Percentiles rank a stretch among this genome's conserved stretches.
Evolutionary conservation across 2,888 invertebrate species (phyloP).

Genomic region (Troides aeacus): DNA sequence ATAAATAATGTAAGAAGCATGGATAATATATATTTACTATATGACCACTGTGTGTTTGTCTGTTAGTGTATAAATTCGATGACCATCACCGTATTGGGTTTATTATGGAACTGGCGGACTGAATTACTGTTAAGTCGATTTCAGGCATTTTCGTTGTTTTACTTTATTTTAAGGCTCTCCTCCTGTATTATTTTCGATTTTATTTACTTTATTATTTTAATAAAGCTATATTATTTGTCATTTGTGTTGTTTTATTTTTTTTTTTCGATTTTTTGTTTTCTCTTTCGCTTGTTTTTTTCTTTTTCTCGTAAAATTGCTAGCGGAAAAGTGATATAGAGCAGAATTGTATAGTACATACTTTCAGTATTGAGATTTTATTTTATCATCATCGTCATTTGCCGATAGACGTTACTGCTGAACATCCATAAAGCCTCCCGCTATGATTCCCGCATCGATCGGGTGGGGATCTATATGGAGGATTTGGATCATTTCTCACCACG

Average conservation of each 20-base stretch:
- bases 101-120: constrained; percentile 13
- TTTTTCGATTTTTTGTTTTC: constrained; percentile 30
- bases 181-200: constrained; percentile 49
- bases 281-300: constrained; percentile 19
- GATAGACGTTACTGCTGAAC: no score
- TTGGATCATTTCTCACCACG: no score
- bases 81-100: background rate
- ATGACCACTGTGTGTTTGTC: background rate
- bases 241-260: constrained; percentile 44
- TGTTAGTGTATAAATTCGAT: background rate
- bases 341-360: no score
- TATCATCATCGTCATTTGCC: no score
- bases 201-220: constrained; percentile 47
- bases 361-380: no score
- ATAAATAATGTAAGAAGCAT: constrained; percentile 25
- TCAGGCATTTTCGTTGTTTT: constrained; percentile 20
- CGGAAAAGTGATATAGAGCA: no score
- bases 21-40: background rate
- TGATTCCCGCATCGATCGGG: no score
- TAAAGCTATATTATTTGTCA: constrained; percentile 42
- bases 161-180: constrained; percentile 39
- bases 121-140: constrained; percentile 8
- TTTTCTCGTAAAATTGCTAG: background rate
- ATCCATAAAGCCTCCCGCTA: no score
- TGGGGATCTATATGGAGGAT: no score